A percentile compares a stretch with the other conserved stretches of the same genome.
Evolutionary conservation across 1,140 invertebrate genomes (phyloP).

Genomic region (Metaphire vulgaris): DNA sequence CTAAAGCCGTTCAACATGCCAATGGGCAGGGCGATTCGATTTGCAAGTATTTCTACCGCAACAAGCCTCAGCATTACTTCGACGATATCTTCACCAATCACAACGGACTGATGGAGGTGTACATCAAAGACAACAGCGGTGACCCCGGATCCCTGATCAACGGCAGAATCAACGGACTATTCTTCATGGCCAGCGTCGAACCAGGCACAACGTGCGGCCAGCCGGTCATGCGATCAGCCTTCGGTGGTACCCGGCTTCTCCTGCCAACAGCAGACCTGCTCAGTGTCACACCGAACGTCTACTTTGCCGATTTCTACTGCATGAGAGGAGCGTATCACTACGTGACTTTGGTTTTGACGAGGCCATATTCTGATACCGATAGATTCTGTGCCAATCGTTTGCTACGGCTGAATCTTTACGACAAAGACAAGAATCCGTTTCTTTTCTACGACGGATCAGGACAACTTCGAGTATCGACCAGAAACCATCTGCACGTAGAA

Average conservation of each 20-base stretch:
- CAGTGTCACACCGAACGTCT: conserved; percentile 39
- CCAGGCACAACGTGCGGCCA: background rate
- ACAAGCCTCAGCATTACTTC: conserved; percentile 15
- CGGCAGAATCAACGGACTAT: conserved; percentile 16
- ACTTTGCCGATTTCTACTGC: too few species aligned
- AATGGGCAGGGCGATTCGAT: too few species aligned
- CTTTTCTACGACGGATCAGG: too few species aligned
- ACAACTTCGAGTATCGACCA: too few species aligned
- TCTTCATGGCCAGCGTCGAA: conserved; percentile 11
- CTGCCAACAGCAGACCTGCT: background rate
- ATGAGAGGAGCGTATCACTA: conserved; percentile 33
- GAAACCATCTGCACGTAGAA: too few species aligned
- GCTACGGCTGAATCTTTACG: conserved; percentile 26
- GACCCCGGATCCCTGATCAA: too few species aligned
- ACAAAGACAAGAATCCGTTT: too few species aligned
- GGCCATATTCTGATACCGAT: conserved; percentile 29
- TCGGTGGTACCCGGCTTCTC: background rate
- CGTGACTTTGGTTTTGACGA: conserved; percentile 35
- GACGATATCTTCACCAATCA: background rate
- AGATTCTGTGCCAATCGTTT: conserved; percentile 36
- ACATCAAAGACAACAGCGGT: conserved; percentile 13
- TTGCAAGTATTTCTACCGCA: conserved; percentile 10
- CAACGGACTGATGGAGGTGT: conserved; percentile 4
- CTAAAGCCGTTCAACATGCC: too few species aligned
- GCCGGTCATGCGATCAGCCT: conserved; percentile 1